Percentiles rank a stretch among this genome's conserved stretches.
phyloP scores from a whole-genome alignment of 2,797 vertebrate genomes.

The Poecilia velifera region DNA sequence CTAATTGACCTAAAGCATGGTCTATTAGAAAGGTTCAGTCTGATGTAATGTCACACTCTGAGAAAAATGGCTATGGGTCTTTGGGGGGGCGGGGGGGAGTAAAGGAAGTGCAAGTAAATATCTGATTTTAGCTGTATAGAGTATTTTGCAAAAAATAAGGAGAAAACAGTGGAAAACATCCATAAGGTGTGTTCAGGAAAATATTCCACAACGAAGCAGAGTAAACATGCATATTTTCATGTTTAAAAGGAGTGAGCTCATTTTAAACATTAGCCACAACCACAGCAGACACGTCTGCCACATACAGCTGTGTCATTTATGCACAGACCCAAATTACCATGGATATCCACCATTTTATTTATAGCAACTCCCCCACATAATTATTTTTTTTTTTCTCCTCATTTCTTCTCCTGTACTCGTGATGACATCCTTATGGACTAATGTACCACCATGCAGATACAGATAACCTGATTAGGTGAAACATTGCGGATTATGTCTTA shows the following conservation, averaged over 20 bases:
- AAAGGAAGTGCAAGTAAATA: background rate
- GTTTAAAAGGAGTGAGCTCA: background rate
- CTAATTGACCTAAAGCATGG: background rate
- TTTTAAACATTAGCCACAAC: conserved; percentile 1
- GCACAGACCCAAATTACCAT: background rate
- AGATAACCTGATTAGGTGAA: conserved; percentile 33
- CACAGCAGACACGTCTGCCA: background rate
- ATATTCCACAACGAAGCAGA: background rate
- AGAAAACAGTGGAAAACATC: background rate
- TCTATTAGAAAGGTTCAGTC: background rate
- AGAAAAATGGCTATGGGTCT: background rate
- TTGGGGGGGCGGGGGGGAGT: no score
- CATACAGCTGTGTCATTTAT: conserved; percentile 26
- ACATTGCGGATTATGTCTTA: background rate
- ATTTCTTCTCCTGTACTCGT: conserved; percentile 5
- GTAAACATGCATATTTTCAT: background rate
- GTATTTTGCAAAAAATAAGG: background rate
- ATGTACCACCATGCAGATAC: conserved; percentile 7
- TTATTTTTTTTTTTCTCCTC: background rate
- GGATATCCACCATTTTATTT: conserved; percentile 24
- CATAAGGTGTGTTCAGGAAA: background rate
- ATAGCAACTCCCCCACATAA: conserved; percentile 14
- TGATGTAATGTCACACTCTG: background rate
- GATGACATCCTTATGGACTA: conserved; percentile 27
- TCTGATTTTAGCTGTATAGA: background rate